phyloP scores from a whole-genome alignment of 2,113 vertebrate genomes.

The Pomatostomus ruficeps region DNA sequence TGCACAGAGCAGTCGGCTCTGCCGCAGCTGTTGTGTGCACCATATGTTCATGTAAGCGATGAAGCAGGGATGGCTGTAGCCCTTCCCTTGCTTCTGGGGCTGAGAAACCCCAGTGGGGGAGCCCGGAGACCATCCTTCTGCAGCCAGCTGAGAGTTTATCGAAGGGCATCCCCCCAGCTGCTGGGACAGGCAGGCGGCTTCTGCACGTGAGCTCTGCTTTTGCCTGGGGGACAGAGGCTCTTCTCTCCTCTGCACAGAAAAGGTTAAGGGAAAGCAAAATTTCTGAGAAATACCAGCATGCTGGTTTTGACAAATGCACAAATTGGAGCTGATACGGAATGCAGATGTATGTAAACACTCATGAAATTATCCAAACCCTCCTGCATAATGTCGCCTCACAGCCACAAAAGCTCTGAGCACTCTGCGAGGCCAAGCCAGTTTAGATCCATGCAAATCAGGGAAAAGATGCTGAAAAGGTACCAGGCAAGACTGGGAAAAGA shows the following conservation, averaged over 20 bases:
- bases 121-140: neutral
- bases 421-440: neutral
- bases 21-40: neutral
- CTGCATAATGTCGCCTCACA: neutral
- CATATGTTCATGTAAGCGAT: neutral
- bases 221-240: neutral
- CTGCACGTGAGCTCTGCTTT: neutral
- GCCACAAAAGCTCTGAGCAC: neutral
- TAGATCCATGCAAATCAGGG: neutral
- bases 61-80: neutral
- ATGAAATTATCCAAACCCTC: conserved; percentile 47
- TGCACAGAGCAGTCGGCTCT: neutral
- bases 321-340: conserved; percentile 45
- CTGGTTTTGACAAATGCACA: conserved; percentile 57
- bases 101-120: neutral
- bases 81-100: neutral
- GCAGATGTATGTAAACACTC: conserved; percentile 63
- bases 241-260: neutral
- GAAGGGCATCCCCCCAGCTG: neutral
- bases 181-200: neutral
- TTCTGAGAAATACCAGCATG: conserved; percentile 37
- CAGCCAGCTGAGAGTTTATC: neutral
- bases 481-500: neutral
- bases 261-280: conserved; percentile 38
- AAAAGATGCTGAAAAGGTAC: neutral